Evolutionary conservation across 2,888 invertebrate genomes (phyloP), one percentile per base, ranked within the genome.

Genomic region (Omphaloscelis lunosa): DNA sequence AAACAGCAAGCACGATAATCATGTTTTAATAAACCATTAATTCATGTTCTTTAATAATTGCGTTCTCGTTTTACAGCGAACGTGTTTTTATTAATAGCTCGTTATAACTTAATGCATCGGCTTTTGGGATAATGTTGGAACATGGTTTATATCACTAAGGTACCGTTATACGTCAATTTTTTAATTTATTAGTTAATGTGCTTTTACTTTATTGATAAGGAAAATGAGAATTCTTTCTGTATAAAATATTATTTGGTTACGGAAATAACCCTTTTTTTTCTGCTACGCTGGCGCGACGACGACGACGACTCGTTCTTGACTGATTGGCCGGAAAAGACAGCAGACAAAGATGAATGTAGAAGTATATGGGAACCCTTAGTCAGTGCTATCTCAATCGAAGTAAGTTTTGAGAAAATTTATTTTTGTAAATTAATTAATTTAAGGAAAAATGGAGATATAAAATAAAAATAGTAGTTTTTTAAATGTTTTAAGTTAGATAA

Each of bases 21-120:
- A 79, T 75, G 58, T 82, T 70, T 62, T 70, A 84, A 67, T 80
- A 75, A 75, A 48, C 58, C 61, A 53, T 79, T 83, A n/a, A n/a
- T n/a, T 70, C 51, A 74, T 66, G 69, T 70, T 75, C 29, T 29
- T 79, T 53, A 75, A 53, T 82, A 83, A 82, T 84, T 75, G 61
- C 58, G 61, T 67, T 59, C 69, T 83, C 80, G n/a, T 63, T 62
- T 83, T 67, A 70, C 84, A 59, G 20, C 8, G 48, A 34, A 63
- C 66, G 0, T 45, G 45, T 83, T 73, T 81, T 83, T 74, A 74
- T 70, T 74, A 70, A 74, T 79, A 65, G 34, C 56, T 78, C 68
- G 45, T 73, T 69, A 69, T 53, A 53, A 82, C 12, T 58, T 67
- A 68, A 72, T 72, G n/a, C 15, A 53, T 78, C 15, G 48, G 70